A percentile compares a stretch with the other conserved stretches of the same genome.
These are phyloP conservation scores for Callosobruchus maculatus DNA, from an alignment of 2,888 invertebrate species.

Conservation along the genomic window DNA sequence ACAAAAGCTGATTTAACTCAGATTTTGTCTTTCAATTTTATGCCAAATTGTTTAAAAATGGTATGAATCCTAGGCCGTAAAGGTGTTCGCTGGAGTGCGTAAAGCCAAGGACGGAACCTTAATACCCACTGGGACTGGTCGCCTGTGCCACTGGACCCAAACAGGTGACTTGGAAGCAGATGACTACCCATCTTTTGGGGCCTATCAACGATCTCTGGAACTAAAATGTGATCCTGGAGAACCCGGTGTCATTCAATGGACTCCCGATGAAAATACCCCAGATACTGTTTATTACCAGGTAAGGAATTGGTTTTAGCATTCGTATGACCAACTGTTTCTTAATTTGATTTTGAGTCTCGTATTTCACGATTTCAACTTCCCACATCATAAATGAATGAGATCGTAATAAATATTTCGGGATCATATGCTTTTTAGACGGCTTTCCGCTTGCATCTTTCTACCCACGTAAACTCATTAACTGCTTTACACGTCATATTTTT, in stretches of 20 bases:
- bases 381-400: no score
- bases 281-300: conserved; percentile 93
- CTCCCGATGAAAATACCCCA: conserved; percentile 80
- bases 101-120: conserved; percentile 65
- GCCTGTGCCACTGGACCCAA: conserved; percentile 85
- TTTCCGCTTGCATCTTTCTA: no score
- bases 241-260: conserved; percentile 84
- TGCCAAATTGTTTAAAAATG: no score
- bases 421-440: no score
- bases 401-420: no score
- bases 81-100: conserved; percentile 79
- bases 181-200: conserved; percentile 82
- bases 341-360: no score
- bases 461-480: no score
- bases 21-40: no score
- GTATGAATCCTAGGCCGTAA: conserved; percentile 59
- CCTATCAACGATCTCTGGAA: conserved; percentile 80
- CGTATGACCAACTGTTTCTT: no score
- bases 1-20: no score
- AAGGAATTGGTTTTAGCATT: conserved; percentile 12
- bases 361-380: no score
- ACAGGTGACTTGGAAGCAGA: conserved; percentile 73
- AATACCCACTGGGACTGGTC: conserved; percentile 74
- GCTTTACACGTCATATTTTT: no score
- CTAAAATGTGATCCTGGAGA: conserved; percentile 80